These are phyloP conservation scores for Globodera ellingtonae DNA, from an alignment of 1,140 invertebrate species.

Conservation along the genomic window DNA sequence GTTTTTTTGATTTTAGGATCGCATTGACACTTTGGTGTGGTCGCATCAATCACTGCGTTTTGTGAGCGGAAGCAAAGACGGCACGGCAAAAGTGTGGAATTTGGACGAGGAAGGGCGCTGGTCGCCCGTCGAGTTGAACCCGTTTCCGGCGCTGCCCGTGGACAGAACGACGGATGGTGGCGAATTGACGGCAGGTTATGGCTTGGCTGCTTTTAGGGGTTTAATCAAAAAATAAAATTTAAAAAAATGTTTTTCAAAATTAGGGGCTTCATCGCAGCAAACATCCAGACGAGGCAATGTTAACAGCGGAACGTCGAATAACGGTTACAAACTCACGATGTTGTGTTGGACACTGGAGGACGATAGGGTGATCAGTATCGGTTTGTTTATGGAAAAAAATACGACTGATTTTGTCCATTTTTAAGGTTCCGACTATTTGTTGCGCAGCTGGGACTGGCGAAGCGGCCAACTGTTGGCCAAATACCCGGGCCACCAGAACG, in stretches of 20 bases:
- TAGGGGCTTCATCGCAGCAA: background rate
- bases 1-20: conserved; percentile 71
- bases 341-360: conserved; percentile 90
- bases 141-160: conserved; percentile 7
- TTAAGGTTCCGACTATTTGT: conserved; percentile 75
- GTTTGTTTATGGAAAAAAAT: background rate
- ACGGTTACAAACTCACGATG: conserved; percentile 78
- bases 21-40: conserved; percentile 95
- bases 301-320: conserved; percentile 2
- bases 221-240: background rate
- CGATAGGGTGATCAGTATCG: conserved; percentile 81
- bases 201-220: too few species aligned
- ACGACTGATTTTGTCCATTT: background rate
- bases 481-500: conserved; percentile 83
- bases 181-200: background rate
- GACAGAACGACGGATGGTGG: background rate
- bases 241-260: too few species aligned
- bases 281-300: background rate
- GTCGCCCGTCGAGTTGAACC: conserved; percentile 23
- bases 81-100: conserved; percentile 88
- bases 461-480: conserved; percentile 72
- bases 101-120: conserved; percentile 80
- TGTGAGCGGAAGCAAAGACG: conserved; percentile 93
- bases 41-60: conserved; percentile 81
- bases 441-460: conserved; percentile 85